Evolutionary conservation across 1,140 invertebrate species (phyloP).

Genomic region (Philaenus spumarius): DNA sequence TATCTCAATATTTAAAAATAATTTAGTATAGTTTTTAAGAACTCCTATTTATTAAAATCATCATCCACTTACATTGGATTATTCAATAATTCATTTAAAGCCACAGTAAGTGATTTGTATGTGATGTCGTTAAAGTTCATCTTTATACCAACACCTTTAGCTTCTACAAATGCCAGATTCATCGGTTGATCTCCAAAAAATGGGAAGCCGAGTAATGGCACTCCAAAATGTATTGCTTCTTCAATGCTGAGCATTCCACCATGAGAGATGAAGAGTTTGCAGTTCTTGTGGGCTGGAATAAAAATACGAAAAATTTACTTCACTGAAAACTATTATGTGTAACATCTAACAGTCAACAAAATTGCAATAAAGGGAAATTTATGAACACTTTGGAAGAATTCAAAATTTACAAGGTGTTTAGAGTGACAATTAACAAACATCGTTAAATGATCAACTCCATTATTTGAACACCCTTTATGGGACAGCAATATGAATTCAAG

Average conservation of each 20-base stretch:
- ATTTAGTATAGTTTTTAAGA: too few relatives aligned
- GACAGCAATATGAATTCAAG: too few relatives aligned
- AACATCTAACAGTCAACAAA: not conserved
- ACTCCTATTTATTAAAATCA: not conserved
- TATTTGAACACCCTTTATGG: not conserved
- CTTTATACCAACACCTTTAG: conserved; percentile 36
- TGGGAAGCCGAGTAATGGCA: conserved; percentile 50
- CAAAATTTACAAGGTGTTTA: too few relatives aligned
- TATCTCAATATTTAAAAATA: too few relatives aligned
- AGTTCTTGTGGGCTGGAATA: conserved; percentile 32
- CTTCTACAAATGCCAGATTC: conserved; percentile 38
- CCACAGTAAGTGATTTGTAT: conserved; percentile 29
- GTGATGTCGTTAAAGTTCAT: conserved; percentile 36
- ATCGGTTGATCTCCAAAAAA: conserved; percentile 55
- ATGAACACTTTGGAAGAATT: not conserved
- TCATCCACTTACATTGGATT: conserved; percentile 35
- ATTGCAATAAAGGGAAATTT: not conserved
- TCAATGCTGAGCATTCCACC: conserved; percentile 44
- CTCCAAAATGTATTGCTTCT: conserved; percentile 42
- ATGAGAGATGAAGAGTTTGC: conserved; percentile 48
- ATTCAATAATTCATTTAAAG: conserved; percentile 34
- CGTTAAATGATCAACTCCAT: not conserved
- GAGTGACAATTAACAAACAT: not conserved
- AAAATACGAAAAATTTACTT: too few relatives aligned
- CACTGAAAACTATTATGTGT: not conserved